phyloP scores from a whole-genome alignment of 2,113 vertebrate genomes.

The Arenaria interpres region DNA sequence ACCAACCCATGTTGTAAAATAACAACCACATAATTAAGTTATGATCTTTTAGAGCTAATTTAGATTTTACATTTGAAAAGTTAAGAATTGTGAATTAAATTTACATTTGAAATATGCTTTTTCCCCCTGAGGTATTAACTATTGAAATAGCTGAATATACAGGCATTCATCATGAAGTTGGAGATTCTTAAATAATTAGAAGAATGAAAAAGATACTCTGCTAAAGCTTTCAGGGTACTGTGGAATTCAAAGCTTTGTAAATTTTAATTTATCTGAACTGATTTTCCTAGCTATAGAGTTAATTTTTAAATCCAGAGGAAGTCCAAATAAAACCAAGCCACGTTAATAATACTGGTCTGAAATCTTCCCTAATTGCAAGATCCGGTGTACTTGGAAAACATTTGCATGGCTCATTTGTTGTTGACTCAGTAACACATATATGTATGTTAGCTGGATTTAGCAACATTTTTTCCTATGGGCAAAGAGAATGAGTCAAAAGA shows the following conservation, averaged over 20 bases:
- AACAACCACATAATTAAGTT: not conserved
- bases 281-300: not conserved
- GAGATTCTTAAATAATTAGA: not conserved
- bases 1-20: not conserved
- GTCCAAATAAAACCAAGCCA: not conserved
- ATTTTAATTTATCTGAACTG: not conserved
- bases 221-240: not conserved
- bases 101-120: not conserved
- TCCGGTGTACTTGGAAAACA: not conserved
- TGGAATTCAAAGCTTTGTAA: not conserved
- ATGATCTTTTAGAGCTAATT: not conserved
- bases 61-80: not conserved
- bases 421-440: not conserved
- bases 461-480: not conserved
- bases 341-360: not conserved
- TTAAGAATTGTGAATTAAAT: not conserved
- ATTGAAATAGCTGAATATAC: not conserved
- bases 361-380: not conserved
- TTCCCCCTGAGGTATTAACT: accelerated
- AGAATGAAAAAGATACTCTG: not conserved
- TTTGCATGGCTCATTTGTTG: not conserved
- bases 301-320: not conserved
- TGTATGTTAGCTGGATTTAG: not conserved
- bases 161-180: not conserved
- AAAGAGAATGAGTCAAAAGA: not conserved